A percentile compares a stretch with the other conserved stretches of the same genome.
phyloP scores from a whole-genome alignment of 1,140 invertebrate genomes.

The Cheumatopsyche charites region DNA sequence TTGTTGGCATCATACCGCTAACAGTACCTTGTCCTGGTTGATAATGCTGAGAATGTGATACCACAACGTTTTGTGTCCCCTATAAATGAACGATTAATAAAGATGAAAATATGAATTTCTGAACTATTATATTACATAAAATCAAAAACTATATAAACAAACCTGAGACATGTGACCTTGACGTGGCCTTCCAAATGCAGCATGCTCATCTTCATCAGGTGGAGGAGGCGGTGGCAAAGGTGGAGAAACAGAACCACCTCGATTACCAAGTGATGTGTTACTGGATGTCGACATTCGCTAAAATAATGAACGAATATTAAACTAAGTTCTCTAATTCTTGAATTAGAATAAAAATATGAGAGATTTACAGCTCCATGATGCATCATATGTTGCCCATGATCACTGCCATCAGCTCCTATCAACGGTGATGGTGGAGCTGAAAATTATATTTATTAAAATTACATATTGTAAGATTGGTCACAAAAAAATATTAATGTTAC shows the following conservation, averaged over 20 bases:
- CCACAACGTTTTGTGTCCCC: constrained; percentile 42
- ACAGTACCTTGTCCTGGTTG: constrained; percentile 44
- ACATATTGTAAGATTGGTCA: constrained; percentile 6
- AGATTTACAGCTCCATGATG: constrained; percentile 52
- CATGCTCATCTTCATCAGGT: constrained; percentile 76
- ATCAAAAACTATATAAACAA: too few species aligned
- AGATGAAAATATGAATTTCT: too few species aligned
- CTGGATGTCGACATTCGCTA: constrained; percentile 56
- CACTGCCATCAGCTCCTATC: constrained; percentile 65
- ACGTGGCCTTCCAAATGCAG: constrained; percentile 72
- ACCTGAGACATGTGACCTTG: constrained; percentile 48
- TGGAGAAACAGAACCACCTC: constrained; percentile 70
- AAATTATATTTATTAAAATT: constrained; percentile 11
- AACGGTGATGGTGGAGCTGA: constrained; percentile 79
- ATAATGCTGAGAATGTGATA: constrained; percentile 44
- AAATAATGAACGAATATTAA: constrained; percentile 4
- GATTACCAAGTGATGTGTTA: constrained; percentile 50
- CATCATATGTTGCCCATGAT: constrained; percentile 60
- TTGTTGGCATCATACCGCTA: constrained; percentile 74
- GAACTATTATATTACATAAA: too few species aligned
- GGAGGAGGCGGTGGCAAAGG: constrained; percentile 86
- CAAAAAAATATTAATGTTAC: constrained; percentile 54
- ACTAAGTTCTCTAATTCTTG: neutral
- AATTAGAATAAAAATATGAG: neutral
- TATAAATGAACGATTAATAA: constrained; percentile 2